Conservation (phyloP, 2,888 invertebrate species). For the Drosophila nr. perissopoda region DNA sequence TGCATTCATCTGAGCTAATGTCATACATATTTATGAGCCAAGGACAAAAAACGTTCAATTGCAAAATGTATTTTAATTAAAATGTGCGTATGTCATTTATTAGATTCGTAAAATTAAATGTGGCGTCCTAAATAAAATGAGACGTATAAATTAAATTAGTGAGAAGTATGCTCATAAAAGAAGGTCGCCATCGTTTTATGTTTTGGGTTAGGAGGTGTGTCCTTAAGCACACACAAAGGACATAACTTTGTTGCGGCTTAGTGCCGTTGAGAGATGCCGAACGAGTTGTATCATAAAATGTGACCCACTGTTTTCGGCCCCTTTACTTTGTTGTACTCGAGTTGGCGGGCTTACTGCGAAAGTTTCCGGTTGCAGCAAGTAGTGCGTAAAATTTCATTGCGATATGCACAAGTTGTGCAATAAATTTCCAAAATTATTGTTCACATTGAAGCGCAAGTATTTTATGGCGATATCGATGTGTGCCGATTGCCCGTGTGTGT, state of each 20-base stretch:
- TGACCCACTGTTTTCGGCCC: constrained; percentile 56
- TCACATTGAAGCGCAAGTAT: constrained; percentile 67
- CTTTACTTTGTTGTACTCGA: constrained; percentile 63
- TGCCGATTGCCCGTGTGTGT: constrained; percentile 1
- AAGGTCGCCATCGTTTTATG: constrained; percentile 40
- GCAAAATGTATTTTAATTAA: constrained; percentile 57
- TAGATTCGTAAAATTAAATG: constrained; percentile 45
- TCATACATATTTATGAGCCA: not conserved
- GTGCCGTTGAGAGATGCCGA: constrained; percentile 29
- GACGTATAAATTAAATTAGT: constrained; percentile 62
- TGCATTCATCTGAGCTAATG: not conserved
- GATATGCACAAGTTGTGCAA: constrained; percentile 73
- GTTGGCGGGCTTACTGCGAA: constrained; percentile 54
- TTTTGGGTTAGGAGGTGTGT: constrained; percentile 12
- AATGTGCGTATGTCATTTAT: constrained; percentile 34
- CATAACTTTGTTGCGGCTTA: constrained; percentile 70
- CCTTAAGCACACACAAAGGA: constrained; percentile 20
- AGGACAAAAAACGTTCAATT: constrained; percentile 21
- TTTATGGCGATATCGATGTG: constrained; percentile 53
- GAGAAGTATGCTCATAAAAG: constrained; percentile 57
- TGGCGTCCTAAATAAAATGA: constrained; percentile 22
- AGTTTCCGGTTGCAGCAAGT: constrained; percentile 68
- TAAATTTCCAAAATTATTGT: constrained; percentile 74
- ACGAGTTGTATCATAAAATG: constrained; percentile 70
- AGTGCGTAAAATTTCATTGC: constrained; percentile 77